Conservation (phyloP, 2,797 vertebrate genomes). For the Anabas testudineus region DNA sequence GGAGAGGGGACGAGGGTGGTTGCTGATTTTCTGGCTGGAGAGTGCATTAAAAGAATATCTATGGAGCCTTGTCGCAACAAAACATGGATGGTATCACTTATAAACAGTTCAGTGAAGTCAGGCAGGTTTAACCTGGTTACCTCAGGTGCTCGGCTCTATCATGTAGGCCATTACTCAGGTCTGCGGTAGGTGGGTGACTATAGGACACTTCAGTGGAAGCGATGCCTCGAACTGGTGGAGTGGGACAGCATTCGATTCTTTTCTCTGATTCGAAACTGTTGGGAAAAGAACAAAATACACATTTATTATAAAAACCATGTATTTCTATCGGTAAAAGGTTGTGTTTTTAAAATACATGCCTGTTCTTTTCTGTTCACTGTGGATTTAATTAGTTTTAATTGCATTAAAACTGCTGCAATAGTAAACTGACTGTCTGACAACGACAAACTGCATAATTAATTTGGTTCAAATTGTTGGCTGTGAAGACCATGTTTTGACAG, state of each 20-base stretch:
- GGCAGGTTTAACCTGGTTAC: conserved; percentile 66
- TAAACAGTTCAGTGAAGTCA: neutral
- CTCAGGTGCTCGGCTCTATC: conserved; percentile 86
- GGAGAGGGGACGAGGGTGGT: conserved; percentile 86
- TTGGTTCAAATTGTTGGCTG: conserved; percentile 5
- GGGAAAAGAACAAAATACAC: conserved; percentile 48
- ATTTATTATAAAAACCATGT: conserved; percentile 42
- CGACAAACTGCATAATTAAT: conserved; percentile 27
- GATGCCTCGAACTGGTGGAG: conserved; percentile 90
- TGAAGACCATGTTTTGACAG: conserved; percentile 36
- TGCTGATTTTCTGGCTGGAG: conserved; percentile 83
- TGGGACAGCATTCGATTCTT: conserved; percentile 78
- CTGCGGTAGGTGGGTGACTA: conserved; percentile 87
- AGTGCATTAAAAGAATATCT: conserved; percentile 2
- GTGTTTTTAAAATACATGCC: neutral
- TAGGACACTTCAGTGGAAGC: conserved; percentile 88
- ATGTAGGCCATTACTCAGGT: conserved; percentile 86
- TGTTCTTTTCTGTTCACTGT: conserved; percentile 15
- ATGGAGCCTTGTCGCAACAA: conserved; percentile 2
- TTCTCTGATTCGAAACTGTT: conserved; percentile 89
- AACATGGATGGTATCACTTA: neutral
- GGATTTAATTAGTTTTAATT: conserved; percentile 12
- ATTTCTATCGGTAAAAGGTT: conserved; percentile 14
- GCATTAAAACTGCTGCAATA: conserved; percentile 18
- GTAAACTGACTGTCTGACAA: conserved; percentile 25